Conservation (phyloP, 2,113 vertebrate genomes). For the Phyllostomus discolor region DNA sequence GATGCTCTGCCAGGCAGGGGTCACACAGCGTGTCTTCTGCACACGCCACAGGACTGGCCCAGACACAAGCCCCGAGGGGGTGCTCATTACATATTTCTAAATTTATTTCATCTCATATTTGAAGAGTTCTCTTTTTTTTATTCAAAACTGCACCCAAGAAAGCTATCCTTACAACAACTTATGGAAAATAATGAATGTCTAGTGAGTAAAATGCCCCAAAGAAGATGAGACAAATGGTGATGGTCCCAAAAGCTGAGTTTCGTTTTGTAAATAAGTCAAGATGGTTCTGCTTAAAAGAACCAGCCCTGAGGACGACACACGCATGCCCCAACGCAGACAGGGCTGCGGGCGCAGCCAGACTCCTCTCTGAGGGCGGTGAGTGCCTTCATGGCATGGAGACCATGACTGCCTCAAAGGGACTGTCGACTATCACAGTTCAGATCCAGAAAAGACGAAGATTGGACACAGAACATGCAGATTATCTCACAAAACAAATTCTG, state of each 20-base stretch:
- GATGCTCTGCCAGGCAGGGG: neutral
- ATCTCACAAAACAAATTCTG: neutral
- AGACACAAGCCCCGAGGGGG: neutral
- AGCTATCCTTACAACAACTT: neutral
- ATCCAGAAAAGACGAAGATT: neutral
- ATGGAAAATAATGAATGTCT: neutral
- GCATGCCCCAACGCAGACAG: neutral
- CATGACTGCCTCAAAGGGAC: neutral
- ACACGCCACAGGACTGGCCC: neutral
- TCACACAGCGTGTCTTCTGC: neutral
- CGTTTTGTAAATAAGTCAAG: neutral
- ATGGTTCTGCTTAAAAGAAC: neutral
- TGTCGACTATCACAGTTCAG: constrained; percentile 16
- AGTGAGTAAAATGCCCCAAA: neutral
- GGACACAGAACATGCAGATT: neutral
- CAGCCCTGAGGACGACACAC: neutral
- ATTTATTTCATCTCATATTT: neutral
- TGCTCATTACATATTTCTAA: neutral
- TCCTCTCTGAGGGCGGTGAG: neutral
- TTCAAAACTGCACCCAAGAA: constrained; percentile 22
- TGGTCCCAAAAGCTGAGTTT: neutral
- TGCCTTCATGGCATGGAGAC: neutral
- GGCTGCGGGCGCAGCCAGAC: neutral
- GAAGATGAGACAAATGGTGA: neutral
- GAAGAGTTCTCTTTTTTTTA: neutral